A percentile compares a stretch with the other conserved stretches of the same genome.
These are phyloP conservation scores for Labeo catla DNA, from an alignment of 2,113 vertebrate genomes.

Conservation along the genomic window DNA sequence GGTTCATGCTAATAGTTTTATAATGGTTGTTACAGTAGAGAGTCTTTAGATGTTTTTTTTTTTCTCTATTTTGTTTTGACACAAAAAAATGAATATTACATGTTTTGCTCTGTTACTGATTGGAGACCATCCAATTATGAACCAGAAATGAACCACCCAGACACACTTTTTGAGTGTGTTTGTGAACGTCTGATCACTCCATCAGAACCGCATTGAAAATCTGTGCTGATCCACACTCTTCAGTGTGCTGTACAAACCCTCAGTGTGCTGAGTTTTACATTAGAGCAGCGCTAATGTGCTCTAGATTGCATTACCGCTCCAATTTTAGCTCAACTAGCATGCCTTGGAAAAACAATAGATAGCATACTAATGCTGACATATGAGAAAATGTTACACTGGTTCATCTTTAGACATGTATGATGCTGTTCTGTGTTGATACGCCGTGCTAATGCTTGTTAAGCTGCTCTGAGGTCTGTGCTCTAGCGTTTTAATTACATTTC, in stretches of 20 bases:
- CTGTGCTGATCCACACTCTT: background rate
- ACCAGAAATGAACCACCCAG: too few species aligned
- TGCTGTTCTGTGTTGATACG: background rate
- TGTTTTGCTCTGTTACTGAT: background rate
- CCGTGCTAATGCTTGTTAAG: background rate
- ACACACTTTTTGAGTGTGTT: background rate
- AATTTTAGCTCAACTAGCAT: slow-evolving; percentile 15
- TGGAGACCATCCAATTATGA: background rate
- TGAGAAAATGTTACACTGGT: background rate
- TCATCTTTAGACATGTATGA: background rate
- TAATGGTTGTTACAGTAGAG: too few species aligned
- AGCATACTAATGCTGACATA: background rate
- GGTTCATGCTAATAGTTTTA: too few species aligned
- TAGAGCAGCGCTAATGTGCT: background rate
- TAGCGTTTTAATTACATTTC: background rate
- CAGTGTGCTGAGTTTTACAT: background rate
- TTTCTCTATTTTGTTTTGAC: too few species aligned
- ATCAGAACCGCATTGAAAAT: background rate
- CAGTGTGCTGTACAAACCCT: background rate
- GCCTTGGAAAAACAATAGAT: background rate
- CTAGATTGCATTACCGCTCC: slow-evolving; percentile 12
- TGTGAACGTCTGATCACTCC: background rate
- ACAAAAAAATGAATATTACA: background rate
- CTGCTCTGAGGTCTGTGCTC: background rate
- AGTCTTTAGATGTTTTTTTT: background rate